Percentiles rank a stretch among this genome's conserved stretches.
Conservation (phyloP, 2,888 invertebrate species). For the Gandaritis pyraliata region DNA sequence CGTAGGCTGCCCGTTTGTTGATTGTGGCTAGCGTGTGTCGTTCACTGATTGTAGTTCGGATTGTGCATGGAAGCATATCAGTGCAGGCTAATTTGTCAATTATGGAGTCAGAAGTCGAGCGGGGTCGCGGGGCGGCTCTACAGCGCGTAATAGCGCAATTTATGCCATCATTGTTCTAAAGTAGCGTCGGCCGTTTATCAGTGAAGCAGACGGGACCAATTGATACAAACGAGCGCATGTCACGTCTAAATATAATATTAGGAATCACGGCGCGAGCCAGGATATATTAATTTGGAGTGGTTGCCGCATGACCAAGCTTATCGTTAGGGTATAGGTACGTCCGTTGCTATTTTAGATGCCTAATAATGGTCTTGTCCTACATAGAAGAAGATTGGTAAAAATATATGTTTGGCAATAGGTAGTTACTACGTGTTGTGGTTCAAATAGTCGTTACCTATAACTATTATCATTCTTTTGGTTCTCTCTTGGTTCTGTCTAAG, state of each 20-base stretch:
- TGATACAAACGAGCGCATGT: conserved; percentile 84
- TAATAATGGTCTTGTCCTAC: conserved; percentile 32
- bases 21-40: conserved; percentile 45
- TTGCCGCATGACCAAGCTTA: conserved; percentile 70
- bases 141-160: conserved; percentile 80
- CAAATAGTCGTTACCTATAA: too few relatives aligned
- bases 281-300: conserved; percentile 83
- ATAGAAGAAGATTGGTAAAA: conserved; percentile 9
- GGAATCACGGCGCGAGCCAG: conserved; percentile 85
- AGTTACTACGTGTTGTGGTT: too few relatives aligned
- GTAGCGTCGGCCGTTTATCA: conserved; percentile 83
- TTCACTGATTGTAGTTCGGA: conserved; percentile 57
- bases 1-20: conserved; percentile 49
- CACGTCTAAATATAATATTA: conserved; percentile 85
- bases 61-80: conserved; percentile 68
- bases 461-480: too few relatives aligned
- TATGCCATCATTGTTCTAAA: conserved; percentile 83
- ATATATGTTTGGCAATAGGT: not conserved
- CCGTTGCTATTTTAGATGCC: conserved; percentile 44
- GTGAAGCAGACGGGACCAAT: conserved; percentile 80
- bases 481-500: too few relatives aligned
- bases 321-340: conserved; percentile 59
- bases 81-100: conserved; percentile 70
- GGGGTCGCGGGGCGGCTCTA: conserved; percentile 69
- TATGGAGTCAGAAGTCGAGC: conserved; percentile 61